Percentiles rank a stretch among this genome's conserved stretches.
phyloP scores from a whole-genome alignment of 2,797 vertebrate species.

The Hemitrygon akajei region DNA sequence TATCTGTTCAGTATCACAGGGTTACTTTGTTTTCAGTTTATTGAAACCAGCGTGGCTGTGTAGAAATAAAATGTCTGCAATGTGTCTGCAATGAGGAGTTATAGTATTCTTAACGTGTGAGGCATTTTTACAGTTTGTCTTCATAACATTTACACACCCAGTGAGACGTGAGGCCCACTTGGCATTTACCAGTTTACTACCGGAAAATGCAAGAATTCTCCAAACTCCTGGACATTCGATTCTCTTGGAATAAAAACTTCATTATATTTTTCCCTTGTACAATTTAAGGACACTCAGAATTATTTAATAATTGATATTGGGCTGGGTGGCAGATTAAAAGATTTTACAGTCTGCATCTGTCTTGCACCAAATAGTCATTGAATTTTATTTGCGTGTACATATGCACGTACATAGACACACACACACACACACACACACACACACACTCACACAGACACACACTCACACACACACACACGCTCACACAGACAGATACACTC shows the following conservation, averaged over 20 bases:
- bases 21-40: constrained; percentile 28
- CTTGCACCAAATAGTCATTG: background rate
- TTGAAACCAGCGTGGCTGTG: constrained; percentile 13
- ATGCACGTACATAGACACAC: background rate
- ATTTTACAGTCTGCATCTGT: background rate
- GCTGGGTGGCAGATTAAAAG: background rate
- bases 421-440: too few relatives aligned
- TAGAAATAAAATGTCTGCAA: constrained; percentile 3
- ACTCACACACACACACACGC: too few relatives aligned
- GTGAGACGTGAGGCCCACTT: constrained; percentile 13
- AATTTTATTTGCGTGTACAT: background rate
- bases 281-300: background rate
- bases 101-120: background rate
- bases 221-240: background rate
- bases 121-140: constrained; percentile 22
- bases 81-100: background rate
- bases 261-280: background rate
- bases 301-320: background rate
- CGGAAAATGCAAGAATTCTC: background rate
- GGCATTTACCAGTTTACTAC: constrained; percentile 32
- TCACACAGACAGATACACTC: too few relatives aligned
- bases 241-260: background rate
- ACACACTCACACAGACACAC: background rate
- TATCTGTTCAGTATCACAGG: background rate
- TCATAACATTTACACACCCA: constrained; percentile 14